Conservation (phyloP, 2,113 vertebrate genomes). For the Rhizomys pruinosus region DNA sequence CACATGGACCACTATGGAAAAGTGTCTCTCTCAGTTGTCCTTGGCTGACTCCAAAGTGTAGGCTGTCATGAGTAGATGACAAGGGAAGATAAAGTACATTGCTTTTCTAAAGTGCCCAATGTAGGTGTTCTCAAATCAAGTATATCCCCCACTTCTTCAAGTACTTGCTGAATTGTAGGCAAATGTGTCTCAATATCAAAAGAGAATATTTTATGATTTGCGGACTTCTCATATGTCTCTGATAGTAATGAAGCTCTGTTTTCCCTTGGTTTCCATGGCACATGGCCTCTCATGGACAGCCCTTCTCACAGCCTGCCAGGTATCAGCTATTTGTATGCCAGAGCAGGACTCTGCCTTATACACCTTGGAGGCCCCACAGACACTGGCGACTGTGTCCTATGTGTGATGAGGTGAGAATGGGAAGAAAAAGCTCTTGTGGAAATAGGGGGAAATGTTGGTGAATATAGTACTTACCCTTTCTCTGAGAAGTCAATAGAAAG, state of each 20-base stretch:
- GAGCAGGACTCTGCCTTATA: neutral
- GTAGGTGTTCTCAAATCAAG: neutral
- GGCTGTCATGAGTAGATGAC: neutral
- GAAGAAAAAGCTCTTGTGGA: neutral
- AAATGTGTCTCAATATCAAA: neutral
- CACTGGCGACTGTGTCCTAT: neutral
- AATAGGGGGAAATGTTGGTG: neutral
- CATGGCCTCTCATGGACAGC: neutral
- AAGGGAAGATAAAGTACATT: neutral
- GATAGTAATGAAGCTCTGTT: neutral
- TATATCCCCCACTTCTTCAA: neutral
- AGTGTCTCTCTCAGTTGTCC: neutral
- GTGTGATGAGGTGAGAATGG: neutral
- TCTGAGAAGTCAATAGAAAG: neutral
- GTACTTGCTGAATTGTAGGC: slow-evolving; percentile 1
- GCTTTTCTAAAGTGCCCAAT: neutral
- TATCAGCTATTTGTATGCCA: neutral
- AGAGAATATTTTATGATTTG: neutral
- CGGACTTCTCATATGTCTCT: neutral
- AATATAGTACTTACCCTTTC: neutral
- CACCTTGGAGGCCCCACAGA: neutral
- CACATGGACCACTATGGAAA: neutral
- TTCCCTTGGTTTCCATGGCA: neutral
- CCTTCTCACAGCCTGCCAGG: neutral
- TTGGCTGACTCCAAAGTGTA: neutral